Base-by-base conservation (phyloP, 2,888 invertebrate genomes). In the Heliothis peltigera region DNA sequence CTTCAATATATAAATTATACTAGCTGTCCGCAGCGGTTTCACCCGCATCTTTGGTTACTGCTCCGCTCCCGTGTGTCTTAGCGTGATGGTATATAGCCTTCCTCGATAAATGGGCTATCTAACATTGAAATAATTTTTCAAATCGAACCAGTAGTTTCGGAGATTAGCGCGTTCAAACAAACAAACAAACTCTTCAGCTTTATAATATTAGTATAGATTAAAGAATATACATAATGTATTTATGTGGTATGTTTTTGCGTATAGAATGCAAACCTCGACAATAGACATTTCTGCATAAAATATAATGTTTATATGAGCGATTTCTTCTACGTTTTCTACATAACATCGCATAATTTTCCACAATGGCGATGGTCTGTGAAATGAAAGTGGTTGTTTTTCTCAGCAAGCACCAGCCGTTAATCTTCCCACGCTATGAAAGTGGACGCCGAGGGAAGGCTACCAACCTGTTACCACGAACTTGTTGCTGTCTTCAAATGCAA, bases 381-480 rank as follows among this genome's bases (percentile, higher is more conserved):
- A 66, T 46, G 65, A 74, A 70, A 59, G 74, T 51, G 17, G 19
- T 49, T 47, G 48, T 62, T 66, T 66, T 76, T 62, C 64, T 60
- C 61, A 73, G 32, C 42, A 25, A 28, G 28, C 62, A 39, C 25
- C 59, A 65, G 58, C 63, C 25, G 63, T 19, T 54, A 35, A 58
- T 59, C 49, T 76, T 78, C 71, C 64, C 75, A 76, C 79, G 63
- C 17, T 32, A 53, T 47, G 52, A 44, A 56, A 75, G 56, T 70
- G 64, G 59, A 68, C 55, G 28, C 12, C 22, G 35, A 57, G 39
- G 55, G 28, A 55, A 59, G 44, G 70, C 44, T 44, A 47, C 56
- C 70, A 75, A 75, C 70, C 75, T 72, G 70, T 75, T 75, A 75
- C 64, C 17, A 58, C 12, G 28, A 43, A 72, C 64, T 70, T 59